Evolutionary conservation across 2,888 invertebrate species (phyloP).

Genomic region (Temnothorax unifasciatus): DNA sequence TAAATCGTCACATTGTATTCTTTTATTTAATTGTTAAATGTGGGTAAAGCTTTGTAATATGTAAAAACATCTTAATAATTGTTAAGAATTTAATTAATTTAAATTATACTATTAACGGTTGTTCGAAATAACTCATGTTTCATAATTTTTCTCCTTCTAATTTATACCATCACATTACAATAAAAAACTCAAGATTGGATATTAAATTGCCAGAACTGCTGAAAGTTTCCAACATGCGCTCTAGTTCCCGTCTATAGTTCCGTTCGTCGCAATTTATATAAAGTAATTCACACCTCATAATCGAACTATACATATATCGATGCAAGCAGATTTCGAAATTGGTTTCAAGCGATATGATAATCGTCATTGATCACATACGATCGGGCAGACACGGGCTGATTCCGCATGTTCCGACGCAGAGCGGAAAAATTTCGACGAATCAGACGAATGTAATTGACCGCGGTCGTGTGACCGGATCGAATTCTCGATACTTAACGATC

Average conservation of each 20-base stretch:
- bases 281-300: neutral
- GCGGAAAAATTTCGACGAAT: neutral
- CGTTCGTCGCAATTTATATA: neutral
- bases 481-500: slow-evolving; percentile 53
- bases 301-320: neutral
- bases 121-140: neutral
- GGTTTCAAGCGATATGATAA: neutral
- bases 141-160: neutral
- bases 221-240: neutral
- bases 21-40: neutral
- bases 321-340: neutral
- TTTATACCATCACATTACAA: slow-evolving; percentile 3
- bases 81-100: slow-evolving; percentile 3
- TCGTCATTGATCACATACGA: neutral
- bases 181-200: neutral
- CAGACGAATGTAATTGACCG: slow-evolving; percentile 23
- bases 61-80: slow-evolving; percentile 18
- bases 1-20: neutral
- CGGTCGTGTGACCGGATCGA: slow-evolving; percentile 1
- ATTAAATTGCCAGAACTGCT: neutral
- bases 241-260: neutral
- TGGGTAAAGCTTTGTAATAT: neutral
- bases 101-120: neutral
- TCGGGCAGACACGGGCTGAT: too few species aligned
- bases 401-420: neutral